These are phyloP conservation scores for Sclerurus mexicanus DNA, from an alignment of 2,113 vertebrate species.

Conservation along the genomic window DNA sequence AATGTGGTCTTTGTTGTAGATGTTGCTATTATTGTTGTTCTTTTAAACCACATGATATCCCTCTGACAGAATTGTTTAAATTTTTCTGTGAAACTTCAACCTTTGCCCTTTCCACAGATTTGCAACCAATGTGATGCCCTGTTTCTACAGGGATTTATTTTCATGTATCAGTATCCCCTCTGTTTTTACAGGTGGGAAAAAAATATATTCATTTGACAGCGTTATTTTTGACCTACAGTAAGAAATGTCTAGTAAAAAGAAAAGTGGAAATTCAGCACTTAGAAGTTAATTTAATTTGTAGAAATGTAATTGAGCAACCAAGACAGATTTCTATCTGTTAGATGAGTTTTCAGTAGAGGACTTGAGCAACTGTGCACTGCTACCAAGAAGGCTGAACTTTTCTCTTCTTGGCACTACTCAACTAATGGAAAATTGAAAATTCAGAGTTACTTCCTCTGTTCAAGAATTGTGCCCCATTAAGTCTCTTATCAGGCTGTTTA, in stretches of 20 bases:
- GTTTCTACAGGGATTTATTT: slow-evolving; percentile 24
- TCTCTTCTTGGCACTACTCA: not conserved
- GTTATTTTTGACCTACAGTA: not conserved
- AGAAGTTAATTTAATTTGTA: slow-evolving; percentile 17
- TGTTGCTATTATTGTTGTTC: slow-evolving; percentile 1
- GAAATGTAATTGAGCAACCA: not conserved
- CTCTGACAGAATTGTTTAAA: not conserved
- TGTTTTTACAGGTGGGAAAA: slow-evolving; percentile 51
- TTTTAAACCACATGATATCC: not conserved
- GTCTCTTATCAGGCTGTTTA: not conserved
- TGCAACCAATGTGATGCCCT: not conserved
- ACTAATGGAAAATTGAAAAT: not conserved
- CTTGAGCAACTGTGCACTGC: not conserved
- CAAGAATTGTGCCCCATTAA: not conserved
- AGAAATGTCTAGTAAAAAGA: not conserved
- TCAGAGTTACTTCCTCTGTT: not conserved
- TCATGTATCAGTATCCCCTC: not conserved
- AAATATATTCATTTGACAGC: not conserved
- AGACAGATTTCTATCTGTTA: not conserved
- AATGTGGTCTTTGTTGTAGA: not conserved
- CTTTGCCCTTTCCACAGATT: not conserved
- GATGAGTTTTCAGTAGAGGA: not conserved
- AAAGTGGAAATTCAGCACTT: not conserved
- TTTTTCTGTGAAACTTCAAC: not conserved
- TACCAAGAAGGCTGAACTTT: not conserved